Conservation (phyloP, 2,113 vertebrate genomes). For the Cheilinus undulatus region DNA sequence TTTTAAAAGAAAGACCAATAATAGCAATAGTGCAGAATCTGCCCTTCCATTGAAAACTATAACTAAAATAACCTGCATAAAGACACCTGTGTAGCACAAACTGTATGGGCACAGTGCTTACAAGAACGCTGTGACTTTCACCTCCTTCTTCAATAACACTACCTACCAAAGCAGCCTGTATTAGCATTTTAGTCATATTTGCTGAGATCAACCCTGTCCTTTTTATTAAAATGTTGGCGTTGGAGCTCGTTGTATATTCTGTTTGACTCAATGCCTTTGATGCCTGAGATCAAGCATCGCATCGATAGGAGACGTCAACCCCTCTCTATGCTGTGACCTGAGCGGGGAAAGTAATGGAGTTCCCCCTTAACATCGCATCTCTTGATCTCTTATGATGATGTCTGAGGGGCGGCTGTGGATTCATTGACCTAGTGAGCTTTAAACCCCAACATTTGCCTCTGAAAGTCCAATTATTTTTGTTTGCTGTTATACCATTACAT, state of each 20-base stretch:
- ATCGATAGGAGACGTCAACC: conserved; percentile 53
- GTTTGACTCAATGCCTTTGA: conserved; percentile 74
- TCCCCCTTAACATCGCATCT: conserved; percentile 53
- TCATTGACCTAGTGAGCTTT: conserved; percentile 17
- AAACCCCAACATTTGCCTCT: conserved; percentile 23
- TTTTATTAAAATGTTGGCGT: conserved; percentile 53
- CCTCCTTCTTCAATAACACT: conserved; percentile 2
- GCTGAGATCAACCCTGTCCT: conserved; percentile 32
- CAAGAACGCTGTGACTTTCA: conserved; percentile 27
- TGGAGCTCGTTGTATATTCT: conserved; percentile 60
- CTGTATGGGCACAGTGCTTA: background rate
- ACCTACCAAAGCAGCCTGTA: conserved; percentile 32
- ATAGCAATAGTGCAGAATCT: no score
- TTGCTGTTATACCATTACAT: background rate
- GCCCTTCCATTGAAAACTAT: no score
- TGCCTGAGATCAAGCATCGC: conserved; percentile 63
- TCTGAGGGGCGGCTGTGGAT: conserved; percentile 13
- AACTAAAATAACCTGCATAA: no score
- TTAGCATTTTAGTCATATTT: conserved; percentile 59
- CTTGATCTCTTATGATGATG: conserved; percentile 45
- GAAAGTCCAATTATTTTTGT: conserved; percentile 18
- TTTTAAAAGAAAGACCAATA: no score
- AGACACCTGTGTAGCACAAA: no score
- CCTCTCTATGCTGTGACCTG: conserved; percentile 45
- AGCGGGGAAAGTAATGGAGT: conserved; percentile 39